Base-by-base conservation (phyloP, 2,888 invertebrate species). In the Tipula lateralis region DNA sequence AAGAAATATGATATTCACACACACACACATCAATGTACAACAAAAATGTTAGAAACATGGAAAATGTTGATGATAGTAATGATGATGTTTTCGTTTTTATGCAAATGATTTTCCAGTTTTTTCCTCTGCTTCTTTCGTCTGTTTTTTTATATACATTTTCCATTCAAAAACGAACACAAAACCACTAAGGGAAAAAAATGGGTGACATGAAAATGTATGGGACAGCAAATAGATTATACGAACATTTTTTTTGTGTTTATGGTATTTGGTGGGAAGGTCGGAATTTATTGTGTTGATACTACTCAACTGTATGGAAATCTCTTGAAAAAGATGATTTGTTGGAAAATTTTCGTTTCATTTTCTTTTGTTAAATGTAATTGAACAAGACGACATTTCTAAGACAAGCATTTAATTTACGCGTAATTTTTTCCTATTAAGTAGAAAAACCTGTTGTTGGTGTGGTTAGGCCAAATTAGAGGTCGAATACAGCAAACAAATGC, bases 51-150 rank as follows among this genome's bases (percentile, higher is more conserved):
- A 66, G 24, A 50, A 66, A 66, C 66, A 66, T 66, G 66, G 66
- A 66, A 66, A 66, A 66, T 66, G 66, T 66, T 66, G 66, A 24
- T 66, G 66, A 66, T 50, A 50, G 44, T 50, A 50, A 50, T 16
- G 44, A 16, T 50, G 44, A 50, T 50, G 44, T 66, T 66, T 66
- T 66, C 66, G 24, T 66, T 66, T 36, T 66, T 66, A 66, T 66
- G 66, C 66, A 66, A 66, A 66, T 66, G 66, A 66, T 66, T 66
- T 66, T 66, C 24, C 24, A 66, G 24, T 66, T 66, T 66, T 24
- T 66, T 19, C 9, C 9, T 66, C 3, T 66, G n/a, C 3, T 16
- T 9, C 66, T 24, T 24, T 66, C 66, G 9, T 66, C 12, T n/a
- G n/a, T n/a, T 66, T 44, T 39, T 12, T 44, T 44, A 16, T 66